phyloP scores from a whole-genome alignment of 2,797 vertebrate genomes.

The Meriones psammophilus region DNA sequence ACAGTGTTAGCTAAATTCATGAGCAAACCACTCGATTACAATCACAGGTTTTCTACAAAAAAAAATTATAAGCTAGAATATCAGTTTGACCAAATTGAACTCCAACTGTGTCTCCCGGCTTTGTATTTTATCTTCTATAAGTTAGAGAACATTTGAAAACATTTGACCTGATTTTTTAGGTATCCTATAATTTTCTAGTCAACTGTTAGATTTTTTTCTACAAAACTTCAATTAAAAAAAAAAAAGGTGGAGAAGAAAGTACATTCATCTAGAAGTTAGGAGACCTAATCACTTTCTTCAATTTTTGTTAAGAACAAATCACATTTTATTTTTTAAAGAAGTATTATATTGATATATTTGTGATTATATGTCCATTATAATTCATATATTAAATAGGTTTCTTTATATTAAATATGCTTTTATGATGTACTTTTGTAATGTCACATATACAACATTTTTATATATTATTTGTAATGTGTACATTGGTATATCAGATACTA shows the following conservation, averaged over 20 bases:
- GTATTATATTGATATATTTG: not conserved
- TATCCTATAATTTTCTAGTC: conserved; percentile 78
- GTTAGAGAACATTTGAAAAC: conserved; percentile 74
- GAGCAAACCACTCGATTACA: conserved; percentile 71
- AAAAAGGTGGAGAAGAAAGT: conserved; percentile 24
- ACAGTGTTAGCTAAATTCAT: conserved; percentile 50
- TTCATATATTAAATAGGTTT: not conserved
- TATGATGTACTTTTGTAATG: not conserved
- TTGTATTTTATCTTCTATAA: conserved; percentile 66
- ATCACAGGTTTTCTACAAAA: conserved; percentile 67
- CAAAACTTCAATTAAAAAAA: conserved; percentile 67
- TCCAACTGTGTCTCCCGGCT: conserved; percentile 51
- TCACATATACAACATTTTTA: not conserved
- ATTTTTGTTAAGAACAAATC: conserved; percentile 31
- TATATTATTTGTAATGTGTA: not conserved
- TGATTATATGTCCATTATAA: not conserved
- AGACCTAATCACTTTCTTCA: not conserved
- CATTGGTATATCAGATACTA: not conserved
- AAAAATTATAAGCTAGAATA: conserved; percentile 78
- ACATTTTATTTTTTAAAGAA: not conserved
- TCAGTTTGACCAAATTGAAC: conserved; percentile 70
- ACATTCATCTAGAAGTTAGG: not conserved
- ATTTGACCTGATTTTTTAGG: conserved; percentile 71
- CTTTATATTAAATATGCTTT: not conserved
- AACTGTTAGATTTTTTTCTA: conserved; percentile 73